Evolutionary conservation across 2,888 invertebrate species (phyloP).

Genomic region (Athripsodes cinereus): DNA sequence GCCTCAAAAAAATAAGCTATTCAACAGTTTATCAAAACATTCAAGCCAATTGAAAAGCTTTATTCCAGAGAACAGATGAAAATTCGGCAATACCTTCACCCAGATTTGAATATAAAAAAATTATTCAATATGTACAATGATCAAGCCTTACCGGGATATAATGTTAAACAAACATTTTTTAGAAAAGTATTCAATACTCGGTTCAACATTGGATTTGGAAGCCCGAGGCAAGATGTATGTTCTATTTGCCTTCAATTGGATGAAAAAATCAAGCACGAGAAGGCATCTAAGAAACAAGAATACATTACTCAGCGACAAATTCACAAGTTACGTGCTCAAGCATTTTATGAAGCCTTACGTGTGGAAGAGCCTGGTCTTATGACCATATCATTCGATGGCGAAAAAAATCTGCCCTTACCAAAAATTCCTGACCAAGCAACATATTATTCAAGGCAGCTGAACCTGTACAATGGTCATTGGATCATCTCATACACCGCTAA

Average conservation of each 20-base stretch:
- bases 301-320: neutral
- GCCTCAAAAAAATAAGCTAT: neutral
- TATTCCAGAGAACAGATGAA: neutral
- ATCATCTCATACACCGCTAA: constrained; percentile 25
- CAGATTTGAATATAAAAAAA: neutral
- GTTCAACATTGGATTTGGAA: neutral
- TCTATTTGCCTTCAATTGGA: neutral
- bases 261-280: neutral
- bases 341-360: neutral
- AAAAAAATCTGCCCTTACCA: constrained; percentile 31
- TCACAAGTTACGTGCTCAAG: neutral
- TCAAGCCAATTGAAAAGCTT: neutral
- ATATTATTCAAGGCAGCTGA: constrained; percentile 30
- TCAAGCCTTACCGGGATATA: neutral
- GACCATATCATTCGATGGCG: neutral
- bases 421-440: constrained; percentile 31
- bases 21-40: neutral
- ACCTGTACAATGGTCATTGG: constrained; percentile 29
- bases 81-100: neutral
- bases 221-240: neutral
- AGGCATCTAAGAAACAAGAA: neutral
- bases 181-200: neutral
- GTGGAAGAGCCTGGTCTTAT: constrained; percentile 16
- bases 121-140: neutral
- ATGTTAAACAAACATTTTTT: neutral